Conservation (phyloP, 2,888 invertebrate species). For the Morpho deidamia region DNA sequence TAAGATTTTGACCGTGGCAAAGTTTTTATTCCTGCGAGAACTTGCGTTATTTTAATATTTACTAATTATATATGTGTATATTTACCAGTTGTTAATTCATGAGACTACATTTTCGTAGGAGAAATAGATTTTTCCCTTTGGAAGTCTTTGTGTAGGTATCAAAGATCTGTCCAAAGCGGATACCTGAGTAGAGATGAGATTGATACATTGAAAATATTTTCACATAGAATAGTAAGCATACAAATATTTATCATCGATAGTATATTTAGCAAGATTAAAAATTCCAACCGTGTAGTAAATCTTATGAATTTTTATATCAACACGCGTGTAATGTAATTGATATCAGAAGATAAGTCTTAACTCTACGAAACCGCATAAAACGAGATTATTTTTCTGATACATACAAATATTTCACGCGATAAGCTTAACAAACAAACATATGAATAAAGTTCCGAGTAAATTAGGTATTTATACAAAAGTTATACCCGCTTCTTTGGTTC, state of each 20-base stretch:
- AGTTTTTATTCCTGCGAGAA: background rate
- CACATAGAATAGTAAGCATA: too few species aligned
- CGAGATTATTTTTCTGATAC: constrained; percentile 40
- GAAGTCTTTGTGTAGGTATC: too few species aligned
- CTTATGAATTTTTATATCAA: constrained; percentile 6
- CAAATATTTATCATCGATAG: too few species aligned
- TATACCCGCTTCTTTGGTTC: constrained; percentile 48
- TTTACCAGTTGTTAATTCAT: too few species aligned
- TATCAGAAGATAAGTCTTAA: constrained; percentile 23
- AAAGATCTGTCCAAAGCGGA: too few species aligned
- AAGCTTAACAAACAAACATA: constrained; percentile 58
- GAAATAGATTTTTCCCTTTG: too few species aligned
- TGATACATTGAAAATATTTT: too few species aligned
- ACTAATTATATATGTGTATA: too few species aligned
- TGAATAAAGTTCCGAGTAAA: constrained; percentile 56
- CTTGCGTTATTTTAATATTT: too few species aligned
- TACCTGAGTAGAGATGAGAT: too few species aligned
- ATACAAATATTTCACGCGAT: constrained; percentile 49
- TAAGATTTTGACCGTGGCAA: background rate
- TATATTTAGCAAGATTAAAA: constrained; percentile 4
- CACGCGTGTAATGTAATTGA: constrained; percentile 19
- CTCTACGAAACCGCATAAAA: constrained; percentile 28
- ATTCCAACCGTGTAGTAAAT: constrained; percentile 1
- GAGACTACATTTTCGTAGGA: too few species aligned
- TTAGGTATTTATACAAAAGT: constrained; percentile 61